A percentile compares a stretch with the other conserved stretches of the same genome.
Conservation (phyloP, 2,888 invertebrate species). For the Xanthia togata region DNA sequence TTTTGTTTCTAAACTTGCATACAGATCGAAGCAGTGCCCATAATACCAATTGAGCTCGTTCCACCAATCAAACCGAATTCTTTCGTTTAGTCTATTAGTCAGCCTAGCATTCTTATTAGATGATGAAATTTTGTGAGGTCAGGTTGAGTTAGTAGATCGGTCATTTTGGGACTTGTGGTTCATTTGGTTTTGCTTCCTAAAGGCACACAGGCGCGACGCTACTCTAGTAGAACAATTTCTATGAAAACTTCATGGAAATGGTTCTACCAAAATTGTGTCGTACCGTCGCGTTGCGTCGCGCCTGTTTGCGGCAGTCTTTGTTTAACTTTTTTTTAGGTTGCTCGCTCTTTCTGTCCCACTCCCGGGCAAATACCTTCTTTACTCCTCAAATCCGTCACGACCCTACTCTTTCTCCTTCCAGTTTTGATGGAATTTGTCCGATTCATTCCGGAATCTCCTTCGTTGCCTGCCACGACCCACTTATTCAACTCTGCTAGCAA, state of each 20-base stretch:
- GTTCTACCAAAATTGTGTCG: too few species aligned
- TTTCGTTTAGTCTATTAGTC: slow-evolving; percentile 77
- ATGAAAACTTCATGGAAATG: too few species aligned
- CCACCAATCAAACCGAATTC: slow-evolving; percentile 82
- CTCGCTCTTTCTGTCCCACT: neutral
- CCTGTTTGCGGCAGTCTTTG: too few species aligned
- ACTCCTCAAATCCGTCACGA: too few species aligned
- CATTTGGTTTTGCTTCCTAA: neutral
- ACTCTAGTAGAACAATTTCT: too few species aligned
- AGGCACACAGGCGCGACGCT: too few species aligned
- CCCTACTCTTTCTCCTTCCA: too few species aligned
- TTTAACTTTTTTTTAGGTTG: neutral
- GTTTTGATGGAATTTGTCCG: neutral
- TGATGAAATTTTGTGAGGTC: slow-evolving; percentile 70
- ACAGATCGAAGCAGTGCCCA: slow-evolving; percentile 70
- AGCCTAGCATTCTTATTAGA: slow-evolving; percentile 77
- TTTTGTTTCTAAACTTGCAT: slow-evolving; percentile 61
- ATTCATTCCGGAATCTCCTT: neutral
- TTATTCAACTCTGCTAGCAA: neutral
- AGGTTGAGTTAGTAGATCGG: slow-evolving; percentile 6
- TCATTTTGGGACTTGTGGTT: slow-evolving; percentile 11
- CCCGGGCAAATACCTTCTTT: neutral
- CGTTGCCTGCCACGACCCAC: neutral
- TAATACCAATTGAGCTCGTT: slow-evolving; percentile 83
- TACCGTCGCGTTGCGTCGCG: too few species aligned